These are phyloP conservation scores for Fistularia tabacaria DNA, from an alignment of 2,797 vertebrate species.

Conservation along the genomic window DNA sequence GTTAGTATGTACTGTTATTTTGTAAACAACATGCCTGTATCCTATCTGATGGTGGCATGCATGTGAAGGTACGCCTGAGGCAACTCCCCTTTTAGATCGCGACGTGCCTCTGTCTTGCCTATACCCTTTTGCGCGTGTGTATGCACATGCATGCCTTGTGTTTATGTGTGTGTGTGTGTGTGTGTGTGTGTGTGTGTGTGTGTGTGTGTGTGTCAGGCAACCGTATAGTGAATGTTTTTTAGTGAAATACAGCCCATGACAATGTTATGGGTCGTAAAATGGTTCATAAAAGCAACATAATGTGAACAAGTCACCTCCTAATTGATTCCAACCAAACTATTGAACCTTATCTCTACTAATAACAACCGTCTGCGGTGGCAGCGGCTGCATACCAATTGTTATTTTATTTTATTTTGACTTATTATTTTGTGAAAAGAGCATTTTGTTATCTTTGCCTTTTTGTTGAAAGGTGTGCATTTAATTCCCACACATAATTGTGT, in stretches of 20 bases:
- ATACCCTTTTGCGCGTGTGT: neutral
- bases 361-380: constrained; percentile 26
- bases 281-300: constrained; percentile 25
- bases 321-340: constrained; percentile 34
- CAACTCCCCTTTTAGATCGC: constrained; percentile 22
- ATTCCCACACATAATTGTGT: constrained; percentile 8
- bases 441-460: constrained; percentile 15
- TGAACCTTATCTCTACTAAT: constrained; percentile 31
- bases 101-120: constrained; percentile 6
- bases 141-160: neutral
- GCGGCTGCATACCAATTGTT: constrained; percentile 23
- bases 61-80: constrained; percentile 51
- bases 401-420: constrained; percentile 30
- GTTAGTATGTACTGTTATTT: constrained; percentile 39
- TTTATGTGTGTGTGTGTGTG: constrained; percentile 6
- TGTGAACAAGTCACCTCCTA: constrained; percentile 31
- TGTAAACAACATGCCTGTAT: constrained; percentile 54
- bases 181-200: neutral
- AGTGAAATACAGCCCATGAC: constrained; percentile 17
- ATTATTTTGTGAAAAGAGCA: constrained; percentile 5
- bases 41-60: constrained; percentile 53
- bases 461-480: constrained; percentile 17
- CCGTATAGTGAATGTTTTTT: neutral
- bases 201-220: neutral
- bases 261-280: constrained; percentile 26